A percentile compares a stretch with the other conserved stretches of the same genome.
Evolutionary conservation across 2,113 vertebrate genomes (phyloP).

Genomic region (Petrocephalus zakoni): DNA sequence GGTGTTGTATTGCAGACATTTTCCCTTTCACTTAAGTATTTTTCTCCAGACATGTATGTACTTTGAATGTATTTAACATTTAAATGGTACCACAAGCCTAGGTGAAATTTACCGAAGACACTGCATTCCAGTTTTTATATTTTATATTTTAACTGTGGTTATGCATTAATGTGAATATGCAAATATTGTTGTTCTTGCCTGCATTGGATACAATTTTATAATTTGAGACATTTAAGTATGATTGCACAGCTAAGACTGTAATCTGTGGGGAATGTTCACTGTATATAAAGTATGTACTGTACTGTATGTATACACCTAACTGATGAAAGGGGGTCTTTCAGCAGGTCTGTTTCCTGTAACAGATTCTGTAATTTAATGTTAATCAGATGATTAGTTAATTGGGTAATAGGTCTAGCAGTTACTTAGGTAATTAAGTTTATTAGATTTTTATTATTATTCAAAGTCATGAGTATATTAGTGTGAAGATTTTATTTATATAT

Average conservation of each 20-base stretch:
- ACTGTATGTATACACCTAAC: background rate
- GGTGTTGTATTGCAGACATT: background rate
- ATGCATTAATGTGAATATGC: background rate
- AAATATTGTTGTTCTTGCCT: background rate
- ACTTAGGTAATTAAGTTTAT: background rate
- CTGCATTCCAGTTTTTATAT: background rate
- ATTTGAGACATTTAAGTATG: background rate
- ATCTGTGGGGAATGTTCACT: background rate
- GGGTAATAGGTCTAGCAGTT: background rate
- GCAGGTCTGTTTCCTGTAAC: background rate
- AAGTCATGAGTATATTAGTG: background rate
- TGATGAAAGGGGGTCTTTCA: background rate
- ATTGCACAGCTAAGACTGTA: background rate
- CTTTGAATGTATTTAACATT: conserved; percentile 3
- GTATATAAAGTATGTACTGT: background rate
- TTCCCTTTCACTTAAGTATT: background rate
- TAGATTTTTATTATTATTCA: background rate
- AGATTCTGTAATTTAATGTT: background rate
- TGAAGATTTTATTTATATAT: background rate
- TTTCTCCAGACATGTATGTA: background rate
- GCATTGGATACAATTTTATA: background rate
- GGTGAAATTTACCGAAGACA: background rate
- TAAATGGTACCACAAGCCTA: background rate
- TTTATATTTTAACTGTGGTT: background rate
- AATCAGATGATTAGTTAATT: background rate